Base-by-base conservation (phyloP, 1,140 invertebrate genomes). In the Heliconius hewitsoni region DNA sequence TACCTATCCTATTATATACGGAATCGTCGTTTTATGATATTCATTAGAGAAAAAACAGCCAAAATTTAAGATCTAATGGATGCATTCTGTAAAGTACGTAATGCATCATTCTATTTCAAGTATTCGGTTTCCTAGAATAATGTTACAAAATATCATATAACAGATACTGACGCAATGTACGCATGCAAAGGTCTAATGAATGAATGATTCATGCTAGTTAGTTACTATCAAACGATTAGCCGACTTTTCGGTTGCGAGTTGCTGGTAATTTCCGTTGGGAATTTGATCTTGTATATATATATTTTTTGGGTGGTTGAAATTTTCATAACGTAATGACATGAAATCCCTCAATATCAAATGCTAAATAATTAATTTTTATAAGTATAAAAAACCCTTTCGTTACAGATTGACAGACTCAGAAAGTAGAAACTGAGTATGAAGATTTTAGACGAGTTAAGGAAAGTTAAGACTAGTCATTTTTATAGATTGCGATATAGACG, bases 201-300 rank as follows among this genome's bases (percentile, higher is more conserved):
- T 78, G 77, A 50, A 66, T 80, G 79, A 76, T 73, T 80, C 79
- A 77, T 80, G n/a, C 76, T 77, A 72, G 66, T 66, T 30, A 71
- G 76, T 71, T 57, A 79, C 71, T 76, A 80, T 73, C 70, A 73
- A 80, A 80, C 74, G 74, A 73, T 76, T 73, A 76, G 52, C 79
- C 70, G 79, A 73, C 70, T 76, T 73, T 80, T 80, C 39, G 79
- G 50, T 73, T 80, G 52, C 52, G 46, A 37, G 34, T 37, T 8
- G 8, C 30, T 73, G 79, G 74, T 52, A 80, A 76, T 80, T 80
- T 80, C 74, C 75, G 74, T 23, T 79, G 30, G 39, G 13, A 71
- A 74, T 79, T 74, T 23, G 27, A 77, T 71, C 39, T 34, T 46
- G 2, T 46, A 6, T 71, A 30, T 50, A 19, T 37, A 70, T 8